phyloP scores from a whole-genome alignment of 37 sponge, comb jelly and placozoan genomes.

The Chondrilla cf. caribensis region DNA sequence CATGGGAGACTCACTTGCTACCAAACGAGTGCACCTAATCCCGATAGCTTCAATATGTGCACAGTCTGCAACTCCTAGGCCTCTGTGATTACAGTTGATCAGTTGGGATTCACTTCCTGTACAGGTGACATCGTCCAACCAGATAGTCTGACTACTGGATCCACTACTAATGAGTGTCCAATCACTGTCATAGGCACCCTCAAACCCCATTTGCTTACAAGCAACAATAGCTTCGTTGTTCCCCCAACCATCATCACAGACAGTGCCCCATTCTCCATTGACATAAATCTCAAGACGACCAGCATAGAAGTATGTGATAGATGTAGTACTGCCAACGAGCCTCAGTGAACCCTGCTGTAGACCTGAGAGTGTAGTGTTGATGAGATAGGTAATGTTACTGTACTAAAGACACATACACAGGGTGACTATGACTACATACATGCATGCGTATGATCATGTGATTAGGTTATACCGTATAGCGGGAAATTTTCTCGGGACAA shows the following conservation, averaged over 20 bases:
- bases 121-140: conserved; percentile 9
- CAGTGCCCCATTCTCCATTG: background rate
- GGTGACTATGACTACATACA: too few relatives aligned
- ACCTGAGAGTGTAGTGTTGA: background rate
- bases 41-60: background rate
- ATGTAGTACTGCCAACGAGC: background rate
- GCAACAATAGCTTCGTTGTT: background rate
- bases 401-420: too few relatives aligned
- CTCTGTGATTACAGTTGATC: background rate
- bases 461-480: too few relatives aligned
- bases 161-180: background rate
- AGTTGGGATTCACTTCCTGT: background rate
- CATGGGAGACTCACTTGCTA: background rate
- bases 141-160: background rate
- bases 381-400: too few relatives aligned
- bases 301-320: background rate
- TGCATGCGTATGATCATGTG: too few relatives aligned
- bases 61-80: background rate
- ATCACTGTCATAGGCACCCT: background rate
- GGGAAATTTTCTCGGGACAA: too few relatives aligned
- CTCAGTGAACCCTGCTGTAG: background rate
- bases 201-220: conserved; percentile 9
- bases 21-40: background rate
- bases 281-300: conserved; percentile 1
- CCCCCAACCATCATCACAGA: conserved; percentile 17